Conservation (phyloP, 1,140 invertebrate species). For the Drosophila mayri region DNA sequence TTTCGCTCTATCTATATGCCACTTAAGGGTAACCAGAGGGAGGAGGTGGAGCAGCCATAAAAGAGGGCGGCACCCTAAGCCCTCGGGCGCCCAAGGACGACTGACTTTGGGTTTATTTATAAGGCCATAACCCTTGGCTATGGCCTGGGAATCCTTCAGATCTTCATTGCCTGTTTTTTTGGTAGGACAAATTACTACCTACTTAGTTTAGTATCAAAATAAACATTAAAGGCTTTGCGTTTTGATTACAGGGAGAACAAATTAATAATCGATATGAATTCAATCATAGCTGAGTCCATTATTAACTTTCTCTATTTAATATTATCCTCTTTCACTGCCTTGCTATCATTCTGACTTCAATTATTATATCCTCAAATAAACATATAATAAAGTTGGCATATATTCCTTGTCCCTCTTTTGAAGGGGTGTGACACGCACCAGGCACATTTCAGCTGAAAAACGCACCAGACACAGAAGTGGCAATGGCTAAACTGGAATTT, state of each 20-base stretch:
- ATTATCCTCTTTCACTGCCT: background rate
- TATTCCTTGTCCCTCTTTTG: background rate
- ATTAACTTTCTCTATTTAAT: too few species aligned
- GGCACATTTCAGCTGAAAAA: conserved; percentile 16
- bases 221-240: conserved; percentile 8
- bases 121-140: conserved; percentile 15
- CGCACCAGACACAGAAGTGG: conserved; percentile 13
- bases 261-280: conserved; percentile 10
- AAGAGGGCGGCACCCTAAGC: conserved; percentile 20
- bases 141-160: conserved; percentile 9
- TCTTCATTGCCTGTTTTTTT: conserved; percentile 1
- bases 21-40: too few species aligned
- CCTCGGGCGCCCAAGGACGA: conserved; percentile 27
- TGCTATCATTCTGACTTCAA: background rate
- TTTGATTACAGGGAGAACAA: background rate
- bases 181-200: conserved; percentile 10
- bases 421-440: background rate
- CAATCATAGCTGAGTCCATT: background rate
- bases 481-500: conserved; percentile 41
- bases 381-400: background rate
- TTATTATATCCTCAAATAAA: background rate
- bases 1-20: background rate
- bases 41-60: conserved; percentile 15
- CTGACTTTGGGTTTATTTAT: conserved; percentile 26
- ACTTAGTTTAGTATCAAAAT: conserved; percentile 11